Base-by-base conservation (phyloP, 30 jellyfish, hydroid and myxozoan genomes). In the Calvadosia cruxmelitensis region DNA sequence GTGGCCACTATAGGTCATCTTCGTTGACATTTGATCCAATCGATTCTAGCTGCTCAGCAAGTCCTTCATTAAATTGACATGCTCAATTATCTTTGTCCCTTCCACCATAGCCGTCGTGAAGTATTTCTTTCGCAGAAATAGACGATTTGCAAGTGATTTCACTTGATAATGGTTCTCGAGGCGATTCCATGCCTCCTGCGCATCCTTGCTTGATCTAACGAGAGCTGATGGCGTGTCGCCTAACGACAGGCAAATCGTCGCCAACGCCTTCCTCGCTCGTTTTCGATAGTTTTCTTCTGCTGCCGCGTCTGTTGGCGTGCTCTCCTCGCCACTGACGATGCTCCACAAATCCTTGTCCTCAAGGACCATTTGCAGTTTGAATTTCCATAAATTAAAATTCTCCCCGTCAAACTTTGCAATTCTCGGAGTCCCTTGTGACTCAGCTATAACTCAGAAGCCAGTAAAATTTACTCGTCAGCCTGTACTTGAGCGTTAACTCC, bases 331-430 rank as follows among this genome's bases (percentile, higher is more conserved):
- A 33, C 77, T 2, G 15, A 73, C 67, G 31, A 62, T 73, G n/a
- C n/a, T n/a, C n/a, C n/a, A 73, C 67, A 73, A 30, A 36, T 62
- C 83, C 36, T 73, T 73, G 29, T 73, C 83, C 50, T 57, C 83
- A 7, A 53, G 83, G 2, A 62, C 64, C 66, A 35, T 62, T 30
- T 73, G 82, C 64, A 72, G 52, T 72, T 29, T 72, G 29, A 72
- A 53, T 64, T 72, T 72, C 76, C 66, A 72, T 34, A 68, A 3
- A 68, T 68, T 30, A 7, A 68, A 68, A 15, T 68, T 68, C 7
- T 7, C 36, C 10, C 74, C 74, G 2, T 35, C 30, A 26, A 68
- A 34, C 29, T 32, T 68, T 27, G 24, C 77, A 24, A 68, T 23
- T 31, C 74, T 71, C 30, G 7, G 30, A 2, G 77, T 3, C 68